A percentile compares a stretch with the other conserved stretches of the same genome.
phyloP scores from a whole-genome alignment of 2,888 invertebrate species.

The Drosophila glabriapex region DNA sequence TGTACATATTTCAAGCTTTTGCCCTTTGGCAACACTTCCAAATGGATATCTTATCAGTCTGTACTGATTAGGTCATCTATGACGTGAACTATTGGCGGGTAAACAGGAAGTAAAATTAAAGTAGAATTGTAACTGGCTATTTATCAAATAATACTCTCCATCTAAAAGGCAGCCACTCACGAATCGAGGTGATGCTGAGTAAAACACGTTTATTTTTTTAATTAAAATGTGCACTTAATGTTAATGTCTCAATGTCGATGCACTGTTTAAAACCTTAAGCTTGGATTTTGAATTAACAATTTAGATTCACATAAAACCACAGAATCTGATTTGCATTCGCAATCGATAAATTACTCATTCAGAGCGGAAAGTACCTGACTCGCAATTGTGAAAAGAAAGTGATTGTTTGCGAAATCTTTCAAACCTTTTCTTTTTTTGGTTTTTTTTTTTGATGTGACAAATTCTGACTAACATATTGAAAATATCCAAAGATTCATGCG shows the following conservation, averaged over 20 bases:
- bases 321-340: slow-evolving; percentile 7
- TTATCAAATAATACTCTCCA: neutral
- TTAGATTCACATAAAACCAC: neutral
- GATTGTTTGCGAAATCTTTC: slow-evolving; percentile 11
- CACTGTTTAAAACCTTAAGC: slow-evolving; percentile 7
- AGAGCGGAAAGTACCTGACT: slow-evolving; percentile 19
- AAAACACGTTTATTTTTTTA: neutral
- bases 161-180: neutral
- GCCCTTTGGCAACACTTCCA: slow-evolving; percentile 14
- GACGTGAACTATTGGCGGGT: neutral
- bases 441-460: neutral
- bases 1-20: slow-evolving; percentile 8
- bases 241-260: slow-evolving; percentile 14
- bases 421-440: slow-evolving; percentile 6
- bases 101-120: slow-evolving; percentile 28
- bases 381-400: slow-evolving; percentile 41
- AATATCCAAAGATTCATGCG: slow-evolving; percentile 54
- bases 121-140: neutral
- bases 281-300: neutral
- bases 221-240: neutral
- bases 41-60: slow-evolving; percentile 17
- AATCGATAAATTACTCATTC: slow-evolving; percentile 13
- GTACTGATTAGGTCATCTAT: slow-evolving; percentile 3
- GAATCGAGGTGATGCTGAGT: neutral
- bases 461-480: slow-evolving; percentile 58